These are phyloP conservation scores for Amaurobius ferox DNA, from an alignment of 2,888 invertebrate genomes.

Conservation along the genomic window DNA sequence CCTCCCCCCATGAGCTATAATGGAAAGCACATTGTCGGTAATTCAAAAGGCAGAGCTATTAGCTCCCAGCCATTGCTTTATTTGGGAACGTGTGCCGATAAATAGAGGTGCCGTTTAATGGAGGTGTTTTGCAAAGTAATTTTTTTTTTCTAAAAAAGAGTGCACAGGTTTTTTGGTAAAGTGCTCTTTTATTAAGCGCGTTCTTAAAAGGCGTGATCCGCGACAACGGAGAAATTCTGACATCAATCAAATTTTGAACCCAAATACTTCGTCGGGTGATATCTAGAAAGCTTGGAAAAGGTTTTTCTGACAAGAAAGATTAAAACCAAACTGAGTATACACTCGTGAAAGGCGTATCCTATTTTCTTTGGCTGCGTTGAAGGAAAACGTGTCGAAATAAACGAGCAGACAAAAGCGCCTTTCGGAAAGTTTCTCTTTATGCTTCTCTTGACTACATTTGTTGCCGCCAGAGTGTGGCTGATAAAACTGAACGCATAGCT, in stretches of 20 bases:
- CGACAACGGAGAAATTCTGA: constrained; percentile 5
- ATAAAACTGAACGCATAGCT: not conserved
- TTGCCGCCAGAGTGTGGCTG: not conserved
- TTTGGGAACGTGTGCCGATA: constrained; percentile 37
- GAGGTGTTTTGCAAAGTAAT: constrained; percentile 38
- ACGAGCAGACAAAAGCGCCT: not conserved
- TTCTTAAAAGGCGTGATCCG: constrained; percentile 15
- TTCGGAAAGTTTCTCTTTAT: not conserved
- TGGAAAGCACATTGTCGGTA: constrained; percentile 68
- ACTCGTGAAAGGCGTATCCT: not conserved
- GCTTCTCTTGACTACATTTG: not conserved
- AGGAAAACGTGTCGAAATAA: not conserved
- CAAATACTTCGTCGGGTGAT: not conserved
- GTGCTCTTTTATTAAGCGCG: constrained; percentile 56
- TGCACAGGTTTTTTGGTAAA: constrained; percentile 25
- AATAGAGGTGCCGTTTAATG: constrained; percentile 45
- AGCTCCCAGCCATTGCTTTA: constrained; percentile 50
- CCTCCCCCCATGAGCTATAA: constrained; percentile 42
- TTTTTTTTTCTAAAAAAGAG: constrained; percentile 20
- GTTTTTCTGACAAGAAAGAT: not conserved
- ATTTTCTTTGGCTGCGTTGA: not conserved
- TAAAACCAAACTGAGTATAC: constrained; percentile 13
- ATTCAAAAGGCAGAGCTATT: constrained; percentile 59
- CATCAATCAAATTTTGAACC: constrained; percentile 6
- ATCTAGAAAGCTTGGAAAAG: not conserved